A percentile compares a stretch with the other conserved stretches of the same genome.
phyloP scores from a whole-genome alignment of 2,113 vertebrate genomes.

The Kryptolebias marmoratus region DNA sequence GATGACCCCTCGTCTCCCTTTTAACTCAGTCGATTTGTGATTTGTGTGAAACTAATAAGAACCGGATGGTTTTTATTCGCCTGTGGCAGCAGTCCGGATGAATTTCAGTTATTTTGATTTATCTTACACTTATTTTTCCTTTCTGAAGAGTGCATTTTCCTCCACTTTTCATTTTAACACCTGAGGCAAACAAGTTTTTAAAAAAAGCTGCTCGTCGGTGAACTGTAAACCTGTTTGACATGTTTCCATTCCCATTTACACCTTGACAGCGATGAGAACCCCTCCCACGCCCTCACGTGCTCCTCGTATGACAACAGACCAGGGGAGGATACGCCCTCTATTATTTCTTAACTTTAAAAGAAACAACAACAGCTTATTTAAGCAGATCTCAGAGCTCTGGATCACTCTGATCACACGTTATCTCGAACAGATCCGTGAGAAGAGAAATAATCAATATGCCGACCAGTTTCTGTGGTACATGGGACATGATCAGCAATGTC shows the following conservation, averaged over 20 bases:
- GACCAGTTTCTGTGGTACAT: slow-evolving; percentile 83
- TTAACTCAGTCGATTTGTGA: too few relatives aligned
- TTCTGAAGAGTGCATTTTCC: background rate
- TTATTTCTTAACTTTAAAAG: background rate
- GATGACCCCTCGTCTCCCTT: too few relatives aligned
- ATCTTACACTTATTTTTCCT: background rate
- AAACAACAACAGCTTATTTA: background rate
- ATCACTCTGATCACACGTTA: background rate
- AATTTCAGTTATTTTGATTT: too few relatives aligned
- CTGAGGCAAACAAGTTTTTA: background rate
- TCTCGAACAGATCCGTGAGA: background rate
- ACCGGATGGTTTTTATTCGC: too few relatives aligned
- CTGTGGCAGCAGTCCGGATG: too few relatives aligned
- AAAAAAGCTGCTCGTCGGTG: background rate
- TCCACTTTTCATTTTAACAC: background rate
- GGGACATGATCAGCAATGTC: slow-evolving; percentile 86
- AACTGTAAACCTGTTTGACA: slow-evolving; percentile 50
- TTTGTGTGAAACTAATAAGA: too few relatives aligned
- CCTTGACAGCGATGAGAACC: background rate
- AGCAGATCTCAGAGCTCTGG: background rate
- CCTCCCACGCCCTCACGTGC: background rate
- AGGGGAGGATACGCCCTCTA: slow-evolving; percentile 5
- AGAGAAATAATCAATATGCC: slow-evolving; percentile 74
- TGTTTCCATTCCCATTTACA: background rate
- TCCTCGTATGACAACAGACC: slow-evolving; percentile 21